phyloP scores from a whole-genome alignment of 1,140 invertebrate genomes.

The Caenorhabditis latens region DNA sequence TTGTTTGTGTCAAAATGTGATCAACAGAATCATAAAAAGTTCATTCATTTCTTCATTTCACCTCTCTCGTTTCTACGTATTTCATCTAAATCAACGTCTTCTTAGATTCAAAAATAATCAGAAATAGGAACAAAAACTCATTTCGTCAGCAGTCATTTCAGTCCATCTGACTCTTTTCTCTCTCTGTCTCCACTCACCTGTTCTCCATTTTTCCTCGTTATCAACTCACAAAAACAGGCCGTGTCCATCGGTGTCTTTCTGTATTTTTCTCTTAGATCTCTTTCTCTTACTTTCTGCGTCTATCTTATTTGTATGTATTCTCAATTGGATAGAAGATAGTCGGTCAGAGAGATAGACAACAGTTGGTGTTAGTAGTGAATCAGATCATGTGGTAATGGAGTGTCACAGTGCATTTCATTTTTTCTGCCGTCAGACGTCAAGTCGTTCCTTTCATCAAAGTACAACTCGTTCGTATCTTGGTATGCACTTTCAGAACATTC shows the following conservation, averaged over 20 bases:
- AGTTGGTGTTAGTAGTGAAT: not conserved
- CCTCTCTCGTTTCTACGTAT: not conserved
- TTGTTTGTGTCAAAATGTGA: not conserved
- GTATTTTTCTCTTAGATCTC: not conserved
- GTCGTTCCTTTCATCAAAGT: conserved; percentile 12
- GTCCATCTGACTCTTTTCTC: not conserved
- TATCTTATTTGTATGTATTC: not conserved
- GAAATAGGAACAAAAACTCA: not conserved
- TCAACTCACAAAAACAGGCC: conserved; percentile 26
- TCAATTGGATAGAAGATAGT: not conserved
- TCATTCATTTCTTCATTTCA: not conserved
- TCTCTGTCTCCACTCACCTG: not conserved
- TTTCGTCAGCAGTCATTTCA: not conserved
- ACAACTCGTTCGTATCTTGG: not conserved
- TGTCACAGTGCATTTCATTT: not conserved
- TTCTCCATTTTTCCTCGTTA: not conserved
- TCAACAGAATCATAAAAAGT: not conserved
- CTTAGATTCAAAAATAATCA: not conserved
- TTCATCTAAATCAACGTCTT: not conserved
- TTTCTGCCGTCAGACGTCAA: not conserved
- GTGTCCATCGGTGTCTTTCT: conserved; percentile 32
- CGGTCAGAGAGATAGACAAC: conserved; percentile 5
- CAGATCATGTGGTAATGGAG: conserved; percentile 12
- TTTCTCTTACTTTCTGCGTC: not conserved
- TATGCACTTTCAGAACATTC: conserved; percentile 26